Conservation (phyloP, 2,888 invertebrate species). For the Erebia aethiops region DNA sequence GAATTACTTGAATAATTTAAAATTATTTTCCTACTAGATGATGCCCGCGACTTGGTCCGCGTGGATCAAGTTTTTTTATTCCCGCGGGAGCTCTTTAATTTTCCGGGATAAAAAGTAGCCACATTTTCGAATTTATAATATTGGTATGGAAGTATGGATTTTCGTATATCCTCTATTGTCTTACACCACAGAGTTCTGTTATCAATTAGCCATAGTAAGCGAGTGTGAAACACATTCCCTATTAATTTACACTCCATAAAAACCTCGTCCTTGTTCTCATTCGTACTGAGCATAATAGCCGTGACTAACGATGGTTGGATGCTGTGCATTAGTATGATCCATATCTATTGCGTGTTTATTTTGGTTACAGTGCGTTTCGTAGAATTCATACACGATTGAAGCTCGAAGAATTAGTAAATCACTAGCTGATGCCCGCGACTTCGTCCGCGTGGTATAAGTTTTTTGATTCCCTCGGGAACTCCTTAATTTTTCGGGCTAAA, state of each 20-base stretch:
- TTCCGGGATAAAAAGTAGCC: too few relatives aligned
- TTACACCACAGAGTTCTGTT: background rate
- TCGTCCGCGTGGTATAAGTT: too few relatives aligned
- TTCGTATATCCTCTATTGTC: background rate
- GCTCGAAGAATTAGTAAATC: background rate
- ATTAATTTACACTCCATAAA: constrained; percentile 23
- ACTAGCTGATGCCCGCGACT: too few relatives aligned
- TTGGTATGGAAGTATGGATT: background rate
- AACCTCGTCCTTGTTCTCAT: constrained; percentile 28
- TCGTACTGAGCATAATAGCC: constrained; percentile 16
- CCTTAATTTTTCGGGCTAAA: too few relatives aligned
- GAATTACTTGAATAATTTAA: too few relatives aligned
- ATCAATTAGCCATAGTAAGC: constrained; percentile 21
- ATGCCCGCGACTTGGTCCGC: too few relatives aligned
- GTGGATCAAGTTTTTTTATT: too few relatives aligned
- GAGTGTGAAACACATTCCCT: constrained; percentile 21
- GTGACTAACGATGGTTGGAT: constrained; percentile 20
- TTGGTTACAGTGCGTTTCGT: background rate
- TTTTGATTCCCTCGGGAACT: too few relatives aligned
- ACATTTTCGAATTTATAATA: background rate
- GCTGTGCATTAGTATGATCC: constrained; percentile 9
- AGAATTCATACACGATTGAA: background rate
- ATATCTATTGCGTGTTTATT: constrained; percentile 6
- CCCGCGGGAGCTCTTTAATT: too few relatives aligned
- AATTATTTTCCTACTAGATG: too few relatives aligned